phyloP scores from a whole-genome alignment of 37 sponge, comb jelly and placozoan species.

The Chondrosia reniformis region DNA sequence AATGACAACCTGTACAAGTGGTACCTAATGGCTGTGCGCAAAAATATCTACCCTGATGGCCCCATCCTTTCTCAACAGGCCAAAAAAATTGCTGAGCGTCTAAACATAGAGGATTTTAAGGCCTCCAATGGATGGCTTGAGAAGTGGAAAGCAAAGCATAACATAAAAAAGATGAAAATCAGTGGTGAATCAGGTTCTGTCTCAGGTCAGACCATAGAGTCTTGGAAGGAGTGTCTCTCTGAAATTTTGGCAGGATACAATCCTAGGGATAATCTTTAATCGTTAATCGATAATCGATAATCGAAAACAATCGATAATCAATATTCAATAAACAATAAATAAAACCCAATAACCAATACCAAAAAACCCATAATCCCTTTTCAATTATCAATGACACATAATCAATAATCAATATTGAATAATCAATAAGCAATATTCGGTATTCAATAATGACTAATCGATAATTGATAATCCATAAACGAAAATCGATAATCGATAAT shows the following conservation, averaged over 20 bases:
- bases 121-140: constrained; percentile 55
- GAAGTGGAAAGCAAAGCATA: constrained; percentile 53
- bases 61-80: constrained; percentile 36
- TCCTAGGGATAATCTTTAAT: no score
- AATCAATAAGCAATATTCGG: no score
- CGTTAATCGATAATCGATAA: no score
- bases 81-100: constrained; percentile 29
- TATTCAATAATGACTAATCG: no score
- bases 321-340: no score
- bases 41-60: constrained; percentile 49
- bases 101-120: constrained; percentile 30
- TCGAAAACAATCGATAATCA: no score
- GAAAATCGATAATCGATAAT: no score
- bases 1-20: constrained; percentile 41
- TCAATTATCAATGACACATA: no score
- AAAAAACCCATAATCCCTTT: no score
- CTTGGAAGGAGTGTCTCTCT: constrained; percentile 56
- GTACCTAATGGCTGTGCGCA: constrained; percentile 29
- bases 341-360: no score
- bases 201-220: constrained; percentile 32
- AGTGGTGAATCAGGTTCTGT: constrained; percentile 67
- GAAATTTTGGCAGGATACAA: constrained; percentile 40
- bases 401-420: no score
- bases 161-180: constrained; percentile 50
- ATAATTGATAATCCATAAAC: no score